A percentile compares a stretch with the other conserved stretches of the same genome.
Evolutionary conservation across 2,113 vertebrate genomes (phyloP).

Genomic region (Electrona antarctica): DNA sequence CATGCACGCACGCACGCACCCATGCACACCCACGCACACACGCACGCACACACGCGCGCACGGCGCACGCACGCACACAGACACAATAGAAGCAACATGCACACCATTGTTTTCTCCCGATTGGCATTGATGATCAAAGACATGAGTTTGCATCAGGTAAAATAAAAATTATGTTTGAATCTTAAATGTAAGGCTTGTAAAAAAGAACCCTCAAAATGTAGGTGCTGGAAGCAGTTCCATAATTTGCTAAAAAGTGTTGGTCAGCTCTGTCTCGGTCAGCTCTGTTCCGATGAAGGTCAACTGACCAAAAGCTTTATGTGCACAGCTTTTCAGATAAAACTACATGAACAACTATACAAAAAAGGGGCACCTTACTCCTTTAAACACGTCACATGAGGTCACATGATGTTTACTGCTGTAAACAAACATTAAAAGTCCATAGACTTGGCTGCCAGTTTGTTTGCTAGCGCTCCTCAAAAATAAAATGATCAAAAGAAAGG

Average conservation of each 20-base stretch:
- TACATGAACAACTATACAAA: conserved; percentile 6
- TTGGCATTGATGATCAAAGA: not conserved
- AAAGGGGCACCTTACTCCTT: not conserved
- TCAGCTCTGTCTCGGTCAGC: too few species aligned
- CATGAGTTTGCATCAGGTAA: not conserved
- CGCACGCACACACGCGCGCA: not conserved
- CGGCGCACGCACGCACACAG: too few species aligned
- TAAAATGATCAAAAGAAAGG: not conserved
- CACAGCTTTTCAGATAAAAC: too few species aligned
- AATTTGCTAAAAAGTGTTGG: too few species aligned
- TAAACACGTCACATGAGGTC: too few species aligned
- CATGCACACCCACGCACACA: conserved; percentile 26
- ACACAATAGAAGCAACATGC: conserved; percentile 7
- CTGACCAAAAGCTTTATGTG: too few species aligned
- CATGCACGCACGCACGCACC: conserved; percentile 12
- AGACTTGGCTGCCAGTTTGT: not conserved
- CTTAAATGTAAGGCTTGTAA: too few species aligned
- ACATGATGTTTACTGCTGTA: too few species aligned
- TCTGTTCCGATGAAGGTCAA: too few species aligned
- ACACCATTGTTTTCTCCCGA: not conserved
- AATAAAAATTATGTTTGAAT: too few species aligned
- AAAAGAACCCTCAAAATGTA: too few species aligned
- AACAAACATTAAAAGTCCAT: not conserved
- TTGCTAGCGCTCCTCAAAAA: not conserved
- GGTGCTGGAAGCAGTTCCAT: too few species aligned